Percentiles rank a stretch among this genome's conserved stretches.
phyloP scores from a whole-genome alignment of 2,113 vertebrate genomes.

The Dinomys branickii region DNA sequence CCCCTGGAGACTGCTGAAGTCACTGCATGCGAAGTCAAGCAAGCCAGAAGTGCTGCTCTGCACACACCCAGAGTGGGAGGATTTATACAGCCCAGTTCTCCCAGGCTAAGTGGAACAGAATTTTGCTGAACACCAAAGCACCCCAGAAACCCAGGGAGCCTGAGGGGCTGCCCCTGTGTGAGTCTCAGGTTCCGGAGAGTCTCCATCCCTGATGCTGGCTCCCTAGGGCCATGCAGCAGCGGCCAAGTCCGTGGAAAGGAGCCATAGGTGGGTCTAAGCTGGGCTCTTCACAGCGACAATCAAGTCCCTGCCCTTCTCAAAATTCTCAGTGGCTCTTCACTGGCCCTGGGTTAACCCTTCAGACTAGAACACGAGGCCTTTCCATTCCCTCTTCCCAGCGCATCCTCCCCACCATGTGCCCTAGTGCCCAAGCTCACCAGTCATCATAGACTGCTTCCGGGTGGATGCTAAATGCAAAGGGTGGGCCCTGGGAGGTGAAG shows the following conservation, averaged over 20 bases:
- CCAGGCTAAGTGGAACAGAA: background rate
- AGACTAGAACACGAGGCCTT: background rate
- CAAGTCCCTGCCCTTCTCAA: background rate
- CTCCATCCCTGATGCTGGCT: background rate
- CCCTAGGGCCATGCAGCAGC: background rate
- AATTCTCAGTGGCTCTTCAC: background rate
- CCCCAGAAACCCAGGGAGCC: background rate
- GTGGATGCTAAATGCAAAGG: background rate
- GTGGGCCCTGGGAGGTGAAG: background rate
- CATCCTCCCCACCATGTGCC: rapidly evolving
- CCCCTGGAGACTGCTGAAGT: background rate
- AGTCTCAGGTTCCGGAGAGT: background rate
- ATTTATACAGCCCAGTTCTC: background rate
- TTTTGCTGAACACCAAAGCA: background rate
- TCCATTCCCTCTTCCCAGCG: background rate
- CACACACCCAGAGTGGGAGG: background rate
- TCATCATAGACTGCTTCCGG: background rate
- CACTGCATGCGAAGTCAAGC: background rate
- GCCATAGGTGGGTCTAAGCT: background rate
- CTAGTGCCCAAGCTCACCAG: background rate
- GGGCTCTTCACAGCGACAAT: background rate
- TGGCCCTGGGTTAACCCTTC: background rate
- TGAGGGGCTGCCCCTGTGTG: background rate
- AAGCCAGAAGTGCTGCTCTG: background rate
- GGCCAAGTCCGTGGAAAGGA: background rate